These are phyloP conservation scores for Ciconia maguari DNA, from an alignment of 2,113 vertebrate genomes.

Conservation along the genomic window DNA sequence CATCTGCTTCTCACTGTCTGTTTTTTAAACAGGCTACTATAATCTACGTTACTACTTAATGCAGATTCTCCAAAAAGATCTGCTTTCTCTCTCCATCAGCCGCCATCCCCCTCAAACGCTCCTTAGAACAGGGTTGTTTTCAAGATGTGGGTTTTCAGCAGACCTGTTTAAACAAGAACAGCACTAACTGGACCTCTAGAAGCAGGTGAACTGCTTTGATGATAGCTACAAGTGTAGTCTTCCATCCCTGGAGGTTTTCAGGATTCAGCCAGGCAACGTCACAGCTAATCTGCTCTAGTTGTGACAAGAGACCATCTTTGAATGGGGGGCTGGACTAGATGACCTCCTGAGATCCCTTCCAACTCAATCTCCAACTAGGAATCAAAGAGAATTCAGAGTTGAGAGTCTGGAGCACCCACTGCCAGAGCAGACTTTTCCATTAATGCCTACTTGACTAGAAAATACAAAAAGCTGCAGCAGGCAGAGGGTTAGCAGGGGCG, in stretches of 20 bases:
- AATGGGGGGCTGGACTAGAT: neutral
- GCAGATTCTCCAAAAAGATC: neutral
- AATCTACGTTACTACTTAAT: neutral
- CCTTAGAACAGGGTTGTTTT: neutral
- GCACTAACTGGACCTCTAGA: conserved; percentile 39
- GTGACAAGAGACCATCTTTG: neutral
- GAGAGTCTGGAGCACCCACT: neutral
- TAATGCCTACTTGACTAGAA: neutral
- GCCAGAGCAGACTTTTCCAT: neutral
- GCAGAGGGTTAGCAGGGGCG: neutral
- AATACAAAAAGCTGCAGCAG: neutral
- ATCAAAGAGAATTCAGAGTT: neutral
- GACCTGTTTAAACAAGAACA: neutral
- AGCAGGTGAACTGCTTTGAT: conserved; percentile 38
- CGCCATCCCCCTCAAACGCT: neutral
- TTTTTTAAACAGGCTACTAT: neutral
- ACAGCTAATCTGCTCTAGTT: accelerated
- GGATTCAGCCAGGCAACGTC: neutral
- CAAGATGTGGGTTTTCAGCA: neutral
- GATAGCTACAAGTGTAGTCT: neutral
- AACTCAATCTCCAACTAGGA: neutral
- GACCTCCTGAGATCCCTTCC: neutral
- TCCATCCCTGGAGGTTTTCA: neutral
- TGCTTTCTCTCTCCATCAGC: neutral
- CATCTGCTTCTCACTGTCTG: neutral